Percentiles rank a stretch among this genome's conserved stretches.
Evolutionary conservation across 2,888 invertebrate genomes (phyloP).

Genomic region (Drepana falcataria): DNA sequence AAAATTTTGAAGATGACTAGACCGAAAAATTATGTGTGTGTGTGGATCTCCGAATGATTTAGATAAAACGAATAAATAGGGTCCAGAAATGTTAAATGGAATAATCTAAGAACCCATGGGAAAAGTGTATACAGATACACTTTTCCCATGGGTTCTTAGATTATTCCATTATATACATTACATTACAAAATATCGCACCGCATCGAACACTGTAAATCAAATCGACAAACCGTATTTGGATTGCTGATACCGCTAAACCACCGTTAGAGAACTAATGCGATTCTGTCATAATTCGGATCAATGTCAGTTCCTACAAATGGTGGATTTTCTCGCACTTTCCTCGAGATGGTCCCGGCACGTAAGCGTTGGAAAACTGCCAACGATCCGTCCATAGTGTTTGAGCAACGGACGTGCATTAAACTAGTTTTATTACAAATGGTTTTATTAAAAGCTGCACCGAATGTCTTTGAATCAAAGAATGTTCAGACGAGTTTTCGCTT

Average conservation of each 20-base stretch:
- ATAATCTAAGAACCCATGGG: too few relatives aligned
- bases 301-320: slow-evolving; percentile 32
- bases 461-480: slow-evolving; percentile 15
- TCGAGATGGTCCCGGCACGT: slow-evolving; percentile 19
- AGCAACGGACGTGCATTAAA: slow-evolving; percentile 30
- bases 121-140: too few relatives aligned
- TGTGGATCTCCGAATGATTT: too few relatives aligned
- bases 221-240: not conserved
- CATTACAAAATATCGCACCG: too few relatives aligned
- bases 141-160: too few relatives aligned
- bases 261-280: slow-evolving; percentile 8
- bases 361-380: slow-evolving; percentile 43
- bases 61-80: too few relatives aligned
- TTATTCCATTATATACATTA: too few relatives aligned
- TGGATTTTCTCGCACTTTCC: slow-evolving; percentile 16
- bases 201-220: too few relatives aligned
- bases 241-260: not conserved
- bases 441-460: slow-evolving; percentile 33
- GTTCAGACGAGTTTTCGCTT: too few relatives aligned
- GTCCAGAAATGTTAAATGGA: too few relatives aligned
- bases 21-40: too few relatives aligned
- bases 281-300: slow-evolving; percentile 35
- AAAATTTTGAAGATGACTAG: too few relatives aligned
- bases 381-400: slow-evolving; percentile 44
- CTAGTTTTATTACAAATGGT: slow-evolving; percentile 47